Base-by-base conservation (phyloP, 2,113 vertebrate species). In the Naja naja region DNA sequence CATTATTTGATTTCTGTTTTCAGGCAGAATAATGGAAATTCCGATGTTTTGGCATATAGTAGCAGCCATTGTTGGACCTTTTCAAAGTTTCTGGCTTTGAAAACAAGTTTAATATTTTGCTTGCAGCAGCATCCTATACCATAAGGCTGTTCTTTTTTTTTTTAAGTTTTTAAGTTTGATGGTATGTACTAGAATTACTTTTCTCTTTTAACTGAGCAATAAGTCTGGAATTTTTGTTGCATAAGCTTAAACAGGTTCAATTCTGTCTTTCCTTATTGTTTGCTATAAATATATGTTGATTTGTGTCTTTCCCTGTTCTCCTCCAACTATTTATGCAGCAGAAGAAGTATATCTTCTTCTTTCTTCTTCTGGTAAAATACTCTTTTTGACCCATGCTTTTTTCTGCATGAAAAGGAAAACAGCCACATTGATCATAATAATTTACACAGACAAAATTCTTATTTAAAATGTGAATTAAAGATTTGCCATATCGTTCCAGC, bases 201-300 rank as follows among this genome's bases (percentile, higher is more conserved):
- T 64, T 25, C 5, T 12, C 60, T n/a, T 43, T 90, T 90, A 8
- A 49, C 27, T n/a, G 20, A 39, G 11, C 49, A 53, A 54, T 85
- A 52, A 81, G 11, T 54, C 90, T 54, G 74, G n/a, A 85, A 54
- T 34, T 34, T 89, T 92, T 4, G 1, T 4, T 89, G 81, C 74
- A 10, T 88, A 6, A 43, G 87, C 56, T 91, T 92, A 89, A 95
- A 34, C 60, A 64, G 45, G 91, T 93, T 94, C 91, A 89, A 87
- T 89, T 53, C 93, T 95, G 85, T 91, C n/a, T 56, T 12, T 10
- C 27, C 9, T n/a, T 49, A 64, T n/a, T 43, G 10, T 47, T 81
- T 81, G 49, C 64, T 6, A 23, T 30, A 81, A 74, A 74, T 25
- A 52, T 52, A 90, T 47, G 11, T 53, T 89, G 30, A 22, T 74